These are phyloP conservation scores for Epirrhoe tristata DNA, from an alignment of 2,888 invertebrate genomes.

Conservation along the genomic window DNA sequence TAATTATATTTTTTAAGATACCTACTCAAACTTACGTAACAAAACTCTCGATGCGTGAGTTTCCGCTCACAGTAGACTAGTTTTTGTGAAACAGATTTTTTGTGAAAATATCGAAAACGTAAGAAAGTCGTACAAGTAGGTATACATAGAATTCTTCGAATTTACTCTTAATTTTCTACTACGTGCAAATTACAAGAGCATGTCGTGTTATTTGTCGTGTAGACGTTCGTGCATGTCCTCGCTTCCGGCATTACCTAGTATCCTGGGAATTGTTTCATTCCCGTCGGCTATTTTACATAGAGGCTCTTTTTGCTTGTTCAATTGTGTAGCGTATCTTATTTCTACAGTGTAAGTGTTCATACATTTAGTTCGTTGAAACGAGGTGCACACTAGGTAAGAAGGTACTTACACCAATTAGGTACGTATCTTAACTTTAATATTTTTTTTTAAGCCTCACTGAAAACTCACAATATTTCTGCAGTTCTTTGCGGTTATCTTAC, in stretches of 20 bases:
- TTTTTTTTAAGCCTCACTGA: not conserved
- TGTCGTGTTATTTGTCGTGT: constrained; percentile 37
- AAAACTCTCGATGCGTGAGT: too few relatives aligned
- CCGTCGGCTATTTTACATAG: constrained; percentile 38
- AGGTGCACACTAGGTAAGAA: too few relatives aligned
- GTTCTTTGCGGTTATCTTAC: too few relatives aligned
- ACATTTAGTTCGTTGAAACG: not conserved
- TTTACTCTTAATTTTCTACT: not conserved
- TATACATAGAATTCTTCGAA: not conserved
- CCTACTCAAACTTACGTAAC: too few relatives aligned
- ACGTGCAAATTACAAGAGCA: constrained; percentile 19
- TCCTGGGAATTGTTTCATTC: constrained; percentile 31
- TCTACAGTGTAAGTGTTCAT: not conserved
- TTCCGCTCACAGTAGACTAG: too few relatives aligned
- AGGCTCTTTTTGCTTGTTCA: constrained; percentile 11
- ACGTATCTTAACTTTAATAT: not conserved
- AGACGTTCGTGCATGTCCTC: constrained; percentile 34
- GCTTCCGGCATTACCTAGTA: constrained; percentile 40
- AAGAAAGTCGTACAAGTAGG: not conserved
- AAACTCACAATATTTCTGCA: not conserved
- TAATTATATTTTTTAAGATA: too few relatives aligned
- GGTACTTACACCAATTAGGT: too few relatives aligned
- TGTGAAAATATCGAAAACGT: not conserved
- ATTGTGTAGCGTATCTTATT: not conserved
- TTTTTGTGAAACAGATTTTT: not conserved